phyloP scores from a whole-genome alignment of 2,113 vertebrate genomes.

The Myrmophylax atrothorax region DNA sequence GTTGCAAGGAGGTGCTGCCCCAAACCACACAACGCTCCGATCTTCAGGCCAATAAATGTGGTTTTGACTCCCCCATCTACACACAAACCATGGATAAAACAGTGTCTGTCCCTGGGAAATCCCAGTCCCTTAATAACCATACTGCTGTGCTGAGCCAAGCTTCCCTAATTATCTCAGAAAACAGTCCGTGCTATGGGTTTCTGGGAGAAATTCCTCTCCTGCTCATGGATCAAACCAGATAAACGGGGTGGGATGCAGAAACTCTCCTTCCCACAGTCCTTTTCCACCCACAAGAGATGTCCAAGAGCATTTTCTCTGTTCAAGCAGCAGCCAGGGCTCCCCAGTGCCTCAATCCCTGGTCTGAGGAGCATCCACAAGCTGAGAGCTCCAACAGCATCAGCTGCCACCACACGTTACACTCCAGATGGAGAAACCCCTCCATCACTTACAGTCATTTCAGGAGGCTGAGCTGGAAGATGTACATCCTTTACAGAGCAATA shows the following conservation, averaged over 20 bases:
- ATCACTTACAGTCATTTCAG: background rate
- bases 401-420: rapidly evolving
- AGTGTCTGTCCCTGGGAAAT: background rate
- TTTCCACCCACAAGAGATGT: background rate
- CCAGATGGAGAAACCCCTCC: background rate
- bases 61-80: background rate
- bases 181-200: background rate
- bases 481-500: background rate
- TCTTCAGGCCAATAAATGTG: background rate
- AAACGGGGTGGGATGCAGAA: background rate
- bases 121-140: background rate
- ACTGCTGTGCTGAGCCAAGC: background rate
- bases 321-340: background rate
- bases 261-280: background rate
- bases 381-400: background rate
- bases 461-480: background rate
- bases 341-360: background rate
- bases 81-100: background rate
- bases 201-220: background rate
- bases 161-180: background rate
- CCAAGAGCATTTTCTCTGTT: background rate
- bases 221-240: background rate
- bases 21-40: rapidly evolving
- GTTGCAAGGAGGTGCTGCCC: background rate
- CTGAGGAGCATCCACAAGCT: background rate